Base-by-base conservation (phyloP, 2,113 vertebrate species). In the Antechinus stuartii region DNA sequence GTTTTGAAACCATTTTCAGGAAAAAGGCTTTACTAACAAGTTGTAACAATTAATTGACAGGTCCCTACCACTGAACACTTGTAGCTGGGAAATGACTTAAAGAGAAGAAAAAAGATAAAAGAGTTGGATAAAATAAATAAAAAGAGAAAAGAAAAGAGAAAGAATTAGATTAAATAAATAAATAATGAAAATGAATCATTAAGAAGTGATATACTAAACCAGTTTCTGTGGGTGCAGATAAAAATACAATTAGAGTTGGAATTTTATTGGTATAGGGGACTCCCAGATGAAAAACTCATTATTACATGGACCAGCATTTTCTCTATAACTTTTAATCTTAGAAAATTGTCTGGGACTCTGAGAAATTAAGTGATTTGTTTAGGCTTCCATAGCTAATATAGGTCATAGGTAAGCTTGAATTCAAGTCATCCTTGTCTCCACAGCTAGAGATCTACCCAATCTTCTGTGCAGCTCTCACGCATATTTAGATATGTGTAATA, bases 1-100 rank as follows among this genome's bases (percentile, higher is more conserved):
- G 27, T 57, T 96, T 97, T n/a, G 55, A 89, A 90, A 54, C 95
- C 90, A 42, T 94, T 94, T 56, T 91, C 30, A 91, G 90, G 90
- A 93, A 56, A 57, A 92, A 56, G 5, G 94, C 22, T 90, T 93
- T 91, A 90, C 92, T 61, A 35, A 30, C 11, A 42, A 92, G 35
- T 9, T 3, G 12, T 50, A 76, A 16, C 22, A 26, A 5, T 46
- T 91, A 16, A n/a, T 68, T 54, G n/a, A 61, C 49, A 89, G 84
- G 55, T 54, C 42, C 90, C 47, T 89, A n/a, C n/a, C 22, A 35
- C 47, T 14, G 0, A 91, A 24, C 89, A 42, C 2, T 2, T 84
- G 93, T n/a, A 24, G 92, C 61, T 91, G 93, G 46, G 2, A 94
- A 92, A 0, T 90, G 30, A 95, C 30, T 55, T 27, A 90, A 91